Evolutionary conservation across 1,140 invertebrate genomes (phyloP).

Genomic region (Zophobas morio): DNA sequence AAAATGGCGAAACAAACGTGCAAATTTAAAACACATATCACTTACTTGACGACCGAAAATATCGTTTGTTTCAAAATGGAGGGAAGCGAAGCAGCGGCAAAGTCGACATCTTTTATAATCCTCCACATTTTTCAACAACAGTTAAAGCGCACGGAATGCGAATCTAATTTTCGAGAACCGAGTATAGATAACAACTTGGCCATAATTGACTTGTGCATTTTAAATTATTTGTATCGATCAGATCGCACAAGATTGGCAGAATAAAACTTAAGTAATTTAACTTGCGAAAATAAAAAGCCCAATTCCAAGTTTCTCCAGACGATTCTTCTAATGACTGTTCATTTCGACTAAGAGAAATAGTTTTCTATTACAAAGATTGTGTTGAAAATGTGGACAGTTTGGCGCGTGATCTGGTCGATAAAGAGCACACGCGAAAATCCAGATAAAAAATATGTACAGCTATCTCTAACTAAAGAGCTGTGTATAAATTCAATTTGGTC

Average conservation of each 20-base stretch:
- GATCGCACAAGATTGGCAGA: too few relatives aligned
- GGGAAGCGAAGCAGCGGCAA: neutral
- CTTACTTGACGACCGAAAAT: neutral
- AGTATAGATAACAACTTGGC: too few relatives aligned
- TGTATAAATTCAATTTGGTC: constrained; percentile 4
- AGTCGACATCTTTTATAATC: constrained; percentile 5
- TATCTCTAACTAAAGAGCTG: neutral
- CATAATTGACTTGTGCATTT: too few relatives aligned
- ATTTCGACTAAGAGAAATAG: neutral
- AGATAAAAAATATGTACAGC: neutral
- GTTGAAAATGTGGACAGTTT: neutral
- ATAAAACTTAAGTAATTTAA: too few relatives aligned
- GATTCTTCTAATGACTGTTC: neutral
- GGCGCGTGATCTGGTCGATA: neutral
- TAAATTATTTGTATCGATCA: too few relatives aligned
- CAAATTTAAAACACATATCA: neutral
- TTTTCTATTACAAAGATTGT: neutral
- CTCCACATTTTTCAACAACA: too few relatives aligned
- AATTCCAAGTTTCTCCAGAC: neutral
- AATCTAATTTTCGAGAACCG: too few relatives aligned
- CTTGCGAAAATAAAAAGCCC: too few relatives aligned
- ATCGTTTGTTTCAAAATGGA: constrained; percentile 7
- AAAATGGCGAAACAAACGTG: neutral
- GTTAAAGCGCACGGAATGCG: too few relatives aligned
- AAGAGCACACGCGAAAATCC: neutral